phyloP scores from a whole-genome alignment of 1,140 invertebrate species.

The Drosophila bifasciata region DNA sequence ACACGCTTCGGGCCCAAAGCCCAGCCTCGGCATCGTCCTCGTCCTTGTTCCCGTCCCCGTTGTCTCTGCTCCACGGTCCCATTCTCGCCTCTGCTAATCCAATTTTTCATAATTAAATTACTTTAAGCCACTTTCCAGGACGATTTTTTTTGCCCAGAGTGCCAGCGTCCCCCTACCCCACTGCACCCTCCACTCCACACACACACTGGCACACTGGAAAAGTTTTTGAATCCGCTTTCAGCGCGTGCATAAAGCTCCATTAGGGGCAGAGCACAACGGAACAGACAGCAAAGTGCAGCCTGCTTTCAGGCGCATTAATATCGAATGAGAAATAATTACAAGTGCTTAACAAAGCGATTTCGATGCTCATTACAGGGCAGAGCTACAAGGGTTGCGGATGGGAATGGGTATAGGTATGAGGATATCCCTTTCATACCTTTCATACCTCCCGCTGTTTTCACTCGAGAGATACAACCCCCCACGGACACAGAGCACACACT shows the following conservation, averaged over 20 bases:
- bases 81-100: slow-evolving; percentile 48
- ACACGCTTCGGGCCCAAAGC: too few species aligned
- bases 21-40: too few species aligned
- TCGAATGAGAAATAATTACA: slow-evolving; percentile 56
- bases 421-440: too few species aligned
- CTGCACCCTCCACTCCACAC: background rate
- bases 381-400: too few species aligned
- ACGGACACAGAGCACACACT: too few species aligned
- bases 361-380: slow-evolving; percentile 36
- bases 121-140: slow-evolving; percentile 71
- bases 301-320: slow-evolving; percentile 44
- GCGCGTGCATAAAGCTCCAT: slow-evolving; percentile 56
- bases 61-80: background rate
- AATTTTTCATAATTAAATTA: slow-evolving; percentile 79
- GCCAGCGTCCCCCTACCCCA: too few species aligned
- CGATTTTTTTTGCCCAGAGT: slow-evolving; percentile 15
- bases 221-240: slow-evolving; percentile 55
- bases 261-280: slow-evolving; percentile 14
- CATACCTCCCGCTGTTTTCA: too few species aligned
- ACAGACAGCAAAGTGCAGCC: slow-evolving; percentile 22
- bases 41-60: background rate
- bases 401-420: too few species aligned
- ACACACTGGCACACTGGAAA: slow-evolving; percentile 28
- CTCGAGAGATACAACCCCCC: too few species aligned
- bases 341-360: slow-evolving; percentile 49